Evolutionary conservation across 2,888 invertebrate genomes (phyloP), one percentile per base, ranked within the genome.

Genomic region (Zygogramma bicolorata): DNA sequence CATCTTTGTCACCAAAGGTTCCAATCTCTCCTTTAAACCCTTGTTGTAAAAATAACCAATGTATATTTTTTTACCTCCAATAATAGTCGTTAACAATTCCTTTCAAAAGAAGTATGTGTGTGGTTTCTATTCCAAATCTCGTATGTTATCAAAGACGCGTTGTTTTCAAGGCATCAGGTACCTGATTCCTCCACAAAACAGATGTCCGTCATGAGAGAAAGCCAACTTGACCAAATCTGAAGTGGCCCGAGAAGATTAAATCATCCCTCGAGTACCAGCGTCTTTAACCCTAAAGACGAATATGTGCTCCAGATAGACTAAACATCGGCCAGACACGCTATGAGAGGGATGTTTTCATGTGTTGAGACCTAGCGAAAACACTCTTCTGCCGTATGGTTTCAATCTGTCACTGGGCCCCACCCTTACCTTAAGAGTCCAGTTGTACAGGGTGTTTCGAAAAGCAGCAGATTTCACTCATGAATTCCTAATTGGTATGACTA

Each of bases 351-450:
- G 82, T 82, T 82, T 81, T 80, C 79, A 76, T 74, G 75, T 77
- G 84, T 79, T 76, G 70, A 73, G 75, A 71, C 74, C 73, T 70
- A 61, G 82, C 79, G 81, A 80, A 82, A 82, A 83, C 81, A 83
- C 79, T 81, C 74, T 76, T 75, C 40, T 62, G 85, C 84, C 86
- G 83, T 84, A 86, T 86, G 86, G 85, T 86, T 86, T 85, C 86
- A 86, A 86, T 86, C 86, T 86, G 86, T 87, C 87, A 87, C 83
- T 85, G 83, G 81, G 81, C 80, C 74, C 83, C 83, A 82, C 84
- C 84, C 83, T 70, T 66, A 60, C 68, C 71, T 62, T 25, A 57
- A 59, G 65, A 31, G 68, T 46, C 59, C n/a, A n/a, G n/a, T 74
- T 67, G 74, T 69, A 74, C 74, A 58, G 69, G 31, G 66, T 74